phyloP scores from a whole-genome alignment of 2,113 vertebrate genomes.

The Capreolus pygargus region DNA sequence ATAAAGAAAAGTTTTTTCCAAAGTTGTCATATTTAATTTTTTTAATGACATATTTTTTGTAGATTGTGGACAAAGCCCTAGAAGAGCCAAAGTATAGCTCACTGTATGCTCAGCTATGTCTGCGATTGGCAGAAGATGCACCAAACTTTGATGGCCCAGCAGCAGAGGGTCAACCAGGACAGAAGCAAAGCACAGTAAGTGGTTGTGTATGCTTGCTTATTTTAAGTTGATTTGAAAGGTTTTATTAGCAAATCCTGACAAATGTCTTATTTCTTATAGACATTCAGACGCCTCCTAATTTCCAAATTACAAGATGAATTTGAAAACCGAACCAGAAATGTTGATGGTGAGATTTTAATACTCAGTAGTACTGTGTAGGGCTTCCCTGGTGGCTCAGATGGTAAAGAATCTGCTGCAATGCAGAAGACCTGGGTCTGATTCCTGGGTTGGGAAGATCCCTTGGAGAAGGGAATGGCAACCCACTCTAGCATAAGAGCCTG shows the following conservation, averaged over 20 bases:
- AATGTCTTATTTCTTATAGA: slow-evolving; percentile 79
- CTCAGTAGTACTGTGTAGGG: background rate
- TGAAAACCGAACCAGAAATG: slow-evolving; percentile 99
- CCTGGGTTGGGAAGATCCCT: background rate
- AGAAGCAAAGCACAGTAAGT: slow-evolving; percentile 99
- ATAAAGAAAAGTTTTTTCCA: background rate
- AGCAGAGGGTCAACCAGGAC: slow-evolving; percentile 97
- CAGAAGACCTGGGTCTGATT: background rate
- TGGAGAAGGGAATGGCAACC: background rate
- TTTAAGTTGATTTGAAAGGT: background rate
- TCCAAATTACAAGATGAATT: slow-evolving; percentile 99
- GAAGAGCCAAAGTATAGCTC: slow-evolving; percentile 99
- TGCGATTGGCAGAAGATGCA: slow-evolving; percentile 99
- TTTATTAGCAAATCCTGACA: background rate
- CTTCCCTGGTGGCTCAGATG: background rate
- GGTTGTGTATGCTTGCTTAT: background rate
- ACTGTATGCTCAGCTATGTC: slow-evolving; percentile 99
- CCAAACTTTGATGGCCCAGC: slow-evolving; percentile 99
- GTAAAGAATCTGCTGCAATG: background rate
- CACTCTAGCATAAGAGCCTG: background rate
- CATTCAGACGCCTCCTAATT: slow-evolving; percentile 99
- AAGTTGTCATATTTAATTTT: background rate
- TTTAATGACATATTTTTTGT: background rate
- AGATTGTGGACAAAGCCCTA: slow-evolving; percentile 99
- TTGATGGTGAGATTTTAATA: slow-evolving; percentile 90